Percentiles rank a stretch among this genome's conserved stretches.
Conservation (phyloP, 2,888 invertebrate genomes). For the Agriopis aurantiaria region DNA sequence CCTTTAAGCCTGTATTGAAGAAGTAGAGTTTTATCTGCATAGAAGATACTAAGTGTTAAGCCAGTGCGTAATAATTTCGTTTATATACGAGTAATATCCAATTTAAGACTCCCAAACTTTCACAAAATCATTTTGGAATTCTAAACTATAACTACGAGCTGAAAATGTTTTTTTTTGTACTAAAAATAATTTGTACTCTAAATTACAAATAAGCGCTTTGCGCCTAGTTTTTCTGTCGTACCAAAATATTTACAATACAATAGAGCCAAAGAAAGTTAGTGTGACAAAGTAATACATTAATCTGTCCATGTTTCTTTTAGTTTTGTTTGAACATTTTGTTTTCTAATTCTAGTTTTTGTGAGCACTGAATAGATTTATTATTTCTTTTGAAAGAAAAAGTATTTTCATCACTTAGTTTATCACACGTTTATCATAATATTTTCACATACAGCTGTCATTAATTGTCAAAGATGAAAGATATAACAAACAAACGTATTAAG, state of each 20-base stretch:
- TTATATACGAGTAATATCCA: too few species aligned
- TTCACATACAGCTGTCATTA: conserved; percentile 2
- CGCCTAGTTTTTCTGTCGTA: background rate
- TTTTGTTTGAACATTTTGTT: background rate
- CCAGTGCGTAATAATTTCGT: too few species aligned
- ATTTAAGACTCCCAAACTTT: too few species aligned
- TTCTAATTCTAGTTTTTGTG: conserved; percentile 5
- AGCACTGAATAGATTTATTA: background rate
- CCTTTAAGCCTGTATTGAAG: too few species aligned
- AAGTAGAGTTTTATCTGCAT: too few species aligned
- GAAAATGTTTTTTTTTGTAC: too few species aligned
- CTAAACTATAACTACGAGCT: too few species aligned
- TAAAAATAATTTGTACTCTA: background rate
- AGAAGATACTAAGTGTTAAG: too few species aligned
- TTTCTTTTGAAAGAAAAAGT: background rate
- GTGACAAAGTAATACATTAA: conserved; percentile 12
- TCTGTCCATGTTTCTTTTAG: background rate
- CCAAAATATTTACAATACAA: background rate
- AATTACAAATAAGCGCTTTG: background rate
- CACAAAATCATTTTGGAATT: too few species aligned
- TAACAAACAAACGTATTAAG: conserved; percentile 30
- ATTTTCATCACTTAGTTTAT: background rate
- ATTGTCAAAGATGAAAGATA: conserved; percentile 11
- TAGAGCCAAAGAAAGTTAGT: background rate
- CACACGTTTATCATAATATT: conserved; percentile 1